These are phyloP conservation scores for Trinectes maculatus DNA, from an alignment of 2,113 vertebrate genomes.

Conservation along the genomic window DNA sequence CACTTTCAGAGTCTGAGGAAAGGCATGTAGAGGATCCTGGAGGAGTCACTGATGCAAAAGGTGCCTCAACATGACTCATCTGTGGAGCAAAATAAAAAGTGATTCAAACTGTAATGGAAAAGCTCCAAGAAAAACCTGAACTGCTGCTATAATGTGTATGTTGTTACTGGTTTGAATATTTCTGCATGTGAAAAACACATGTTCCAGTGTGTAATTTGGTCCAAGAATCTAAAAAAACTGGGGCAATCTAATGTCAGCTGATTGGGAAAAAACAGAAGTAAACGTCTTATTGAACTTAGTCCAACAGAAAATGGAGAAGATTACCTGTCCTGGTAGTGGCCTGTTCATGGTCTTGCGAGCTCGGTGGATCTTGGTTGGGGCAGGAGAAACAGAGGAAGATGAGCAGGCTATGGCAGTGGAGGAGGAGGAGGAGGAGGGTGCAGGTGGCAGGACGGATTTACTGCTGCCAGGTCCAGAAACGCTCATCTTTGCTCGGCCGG, in stretches of 20 bases:
- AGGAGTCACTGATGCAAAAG: conserved; percentile 45
- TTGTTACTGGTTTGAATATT: background rate
- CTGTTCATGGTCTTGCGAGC: conserved; percentile 92
- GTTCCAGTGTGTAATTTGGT: background rate
- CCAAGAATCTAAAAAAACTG: background rate
- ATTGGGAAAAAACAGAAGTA: background rate
- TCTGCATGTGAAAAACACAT: background rate
- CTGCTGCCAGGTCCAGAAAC: conserved; percentile 84
- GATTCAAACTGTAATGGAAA: background rate
- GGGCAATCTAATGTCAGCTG: background rate
- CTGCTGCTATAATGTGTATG: background rate
- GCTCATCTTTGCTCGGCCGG: conserved; percentile 89
- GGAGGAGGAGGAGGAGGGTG: conserved; percentile 76
- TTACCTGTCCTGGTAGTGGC: conserved; percentile 84
- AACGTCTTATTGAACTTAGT: background rate
- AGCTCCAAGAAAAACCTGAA: background rate
- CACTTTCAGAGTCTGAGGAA: conserved; percentile 59
- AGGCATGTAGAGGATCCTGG: conserved; percentile 55
- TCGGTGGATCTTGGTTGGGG: conserved; percentile 85
- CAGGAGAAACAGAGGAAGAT: conserved; percentile 65
- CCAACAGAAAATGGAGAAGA: conserved; percentile 8
- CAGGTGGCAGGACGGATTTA: conserved; percentile 78
- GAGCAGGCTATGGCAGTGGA: conserved; percentile 77
- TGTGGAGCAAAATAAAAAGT: conserved; percentile 27
- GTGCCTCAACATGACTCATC: conserved; percentile 59